Conservation (phyloP, 35 echinoderm and acorn worm species). For the Heliocidaris erythrogramma region DNA sequence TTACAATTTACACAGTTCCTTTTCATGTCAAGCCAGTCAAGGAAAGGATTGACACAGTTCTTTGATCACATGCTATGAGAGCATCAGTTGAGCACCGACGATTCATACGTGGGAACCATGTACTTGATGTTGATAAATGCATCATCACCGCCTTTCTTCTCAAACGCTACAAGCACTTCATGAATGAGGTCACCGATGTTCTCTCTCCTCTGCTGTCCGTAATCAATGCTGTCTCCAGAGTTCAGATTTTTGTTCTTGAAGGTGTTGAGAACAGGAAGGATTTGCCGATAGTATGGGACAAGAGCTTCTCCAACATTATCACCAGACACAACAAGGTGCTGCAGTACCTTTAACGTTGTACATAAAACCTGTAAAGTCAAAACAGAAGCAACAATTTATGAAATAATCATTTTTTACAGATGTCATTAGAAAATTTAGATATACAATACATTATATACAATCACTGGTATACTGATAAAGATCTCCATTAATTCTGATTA, state of each 20-base stretch:
- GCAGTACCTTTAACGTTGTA: constrained; percentile 92
- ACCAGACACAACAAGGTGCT: constrained; percentile 88
- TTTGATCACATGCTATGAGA: constrained; percentile 22
- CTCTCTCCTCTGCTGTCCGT: constrained; percentile 95
- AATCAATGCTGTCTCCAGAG: constrained; percentile 94
- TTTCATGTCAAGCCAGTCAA: neutral
- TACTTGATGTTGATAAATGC: constrained; percentile 99
- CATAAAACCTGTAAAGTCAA: constrained; percentile 64
- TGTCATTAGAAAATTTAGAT: too few relatives aligned
- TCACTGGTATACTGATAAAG: too few relatives aligned
- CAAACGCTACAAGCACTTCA: constrained; percentile 90
- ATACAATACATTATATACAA: too few relatives aligned
- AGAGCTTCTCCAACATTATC: constrained; percentile 90
- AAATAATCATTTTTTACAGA: neutral
- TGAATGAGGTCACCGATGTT: constrained; percentile 92
- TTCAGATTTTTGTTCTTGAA: constrained; percentile 94
- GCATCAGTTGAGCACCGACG: constrained; percentile 77
- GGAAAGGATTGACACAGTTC: neutral
- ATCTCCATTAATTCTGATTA: too few relatives aligned
- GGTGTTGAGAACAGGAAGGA: constrained; percentile 95
- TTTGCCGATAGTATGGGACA: constrained; percentile 97
- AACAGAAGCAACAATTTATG: constrained; percentile 8
- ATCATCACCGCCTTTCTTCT: constrained; percentile 88
- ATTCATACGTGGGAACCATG: constrained; percentile 97
- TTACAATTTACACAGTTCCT: constrained; percentile 7